Base-by-base conservation (phyloP, 1,140 invertebrate species). In the Pentalonia nigronervosa region DNA sequence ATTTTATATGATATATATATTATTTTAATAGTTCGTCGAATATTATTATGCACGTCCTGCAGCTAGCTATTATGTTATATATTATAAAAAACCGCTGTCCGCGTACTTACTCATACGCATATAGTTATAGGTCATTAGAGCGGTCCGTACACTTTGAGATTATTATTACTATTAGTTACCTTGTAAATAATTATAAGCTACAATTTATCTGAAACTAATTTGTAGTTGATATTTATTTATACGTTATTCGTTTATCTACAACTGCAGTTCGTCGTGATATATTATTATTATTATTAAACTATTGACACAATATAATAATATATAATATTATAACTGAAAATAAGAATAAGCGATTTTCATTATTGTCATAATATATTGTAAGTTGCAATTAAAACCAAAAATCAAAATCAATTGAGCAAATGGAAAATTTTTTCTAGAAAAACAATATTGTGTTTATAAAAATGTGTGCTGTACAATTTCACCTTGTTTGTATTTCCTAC, bases 261-360 rank as follows among this genome's bases (percentile, higher is more conserved):
- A 41, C 60, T 67, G 14, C 60, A 67, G 7, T 67, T 67, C 11
- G 6, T 30, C 25, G 9, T 60, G 56, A 30, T 60, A 60, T n/a
- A n/a, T 67, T 67, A n/a, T n/a, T 67, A 56, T 56, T 56, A 67
- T n/a, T 67, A 67, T 67, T 67, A 14, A 67, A 17, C 3, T 67
- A 67, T 67, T 67, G 60, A n/a, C 30, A 67, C 60, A n/a, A 67
- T 67, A n/a, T 67, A 67, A n/a, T 67, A 67, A n/a, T n/a, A 67
- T 67, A n/a, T n/a, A n/a, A n/a, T n/a, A 67, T 67, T 67, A n/a
- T 67, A 17, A 17, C 30, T 7, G 30, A n/a, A 67, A 67, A 17
- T 67, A n/a, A n/a, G 20, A n/a, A n/a, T 67, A n/a, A n/a, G 11
- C 30, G 14, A 0, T 30, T 67, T 67, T 14, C 4, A 0, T n/a